Conservation (phyloP, 2,888 invertebrate species). For the Lamellibrachia columna region DNA sequence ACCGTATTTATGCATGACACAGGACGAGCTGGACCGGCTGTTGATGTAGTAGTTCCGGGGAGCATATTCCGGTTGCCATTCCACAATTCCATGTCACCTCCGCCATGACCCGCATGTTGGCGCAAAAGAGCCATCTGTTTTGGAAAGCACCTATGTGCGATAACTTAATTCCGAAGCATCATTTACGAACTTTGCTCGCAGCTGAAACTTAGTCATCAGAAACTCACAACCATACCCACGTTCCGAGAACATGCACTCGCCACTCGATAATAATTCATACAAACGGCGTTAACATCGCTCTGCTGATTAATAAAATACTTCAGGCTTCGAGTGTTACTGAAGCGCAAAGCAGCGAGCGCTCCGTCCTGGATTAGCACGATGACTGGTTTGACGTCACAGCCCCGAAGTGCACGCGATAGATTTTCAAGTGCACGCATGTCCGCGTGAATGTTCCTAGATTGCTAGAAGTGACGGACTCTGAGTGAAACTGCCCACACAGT, state of each 20-base stretch:
- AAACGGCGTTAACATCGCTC: no score
- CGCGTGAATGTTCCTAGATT: neutral
- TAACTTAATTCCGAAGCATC: neutral
- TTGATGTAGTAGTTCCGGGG: neutral
- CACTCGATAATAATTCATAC: neutral
- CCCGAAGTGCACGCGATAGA: neutral
- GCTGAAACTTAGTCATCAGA: neutral
- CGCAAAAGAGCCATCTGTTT: conserved; percentile 6
- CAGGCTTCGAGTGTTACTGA: neutral
- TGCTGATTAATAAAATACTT: neutral
- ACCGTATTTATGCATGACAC: neutral
- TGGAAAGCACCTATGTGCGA: neutral
- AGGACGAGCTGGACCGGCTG: neutral
- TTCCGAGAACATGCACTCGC: neutral
- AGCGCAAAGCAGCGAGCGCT: neutral
- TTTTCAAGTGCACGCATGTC: neutral
- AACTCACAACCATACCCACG: neutral
- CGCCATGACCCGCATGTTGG: neutral
- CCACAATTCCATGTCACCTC: neutral
- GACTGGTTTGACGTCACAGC: neutral
- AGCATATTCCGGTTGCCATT: neutral
- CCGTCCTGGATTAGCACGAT: neutral
- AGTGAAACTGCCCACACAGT: neutral
- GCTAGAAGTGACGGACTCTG: neutral
- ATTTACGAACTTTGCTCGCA: neutral